These are phyloP conservation scores for Dissostichus mawsoni DNA, from an alignment of 2,113 vertebrate genomes.

Conservation along the genomic window DNA sequence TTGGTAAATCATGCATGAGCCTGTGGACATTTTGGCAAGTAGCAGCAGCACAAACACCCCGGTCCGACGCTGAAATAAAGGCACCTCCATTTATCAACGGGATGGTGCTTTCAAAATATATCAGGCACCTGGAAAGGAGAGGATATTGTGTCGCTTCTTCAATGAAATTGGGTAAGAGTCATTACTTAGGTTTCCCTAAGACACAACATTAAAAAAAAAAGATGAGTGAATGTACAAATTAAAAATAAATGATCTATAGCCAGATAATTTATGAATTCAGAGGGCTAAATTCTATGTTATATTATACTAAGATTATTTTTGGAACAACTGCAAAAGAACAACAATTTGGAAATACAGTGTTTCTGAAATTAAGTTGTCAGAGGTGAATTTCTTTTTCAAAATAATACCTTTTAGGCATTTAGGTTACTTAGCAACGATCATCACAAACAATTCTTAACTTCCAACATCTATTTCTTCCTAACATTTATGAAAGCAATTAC, in stretches of 20 bases:
- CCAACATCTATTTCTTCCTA: background rate
- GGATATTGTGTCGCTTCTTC: constrained; percentile 14
- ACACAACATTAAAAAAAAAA: background rate
- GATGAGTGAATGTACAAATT: background rate
- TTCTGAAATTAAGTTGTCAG: background rate
- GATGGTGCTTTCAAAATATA: constrained; percentile 29
- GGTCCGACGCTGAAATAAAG: constrained; percentile 54
- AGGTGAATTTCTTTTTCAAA: constrained; percentile 13
- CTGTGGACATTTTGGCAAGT: constrained; percentile 67
- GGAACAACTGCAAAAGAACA: background rate
- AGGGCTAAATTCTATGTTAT: background rate
- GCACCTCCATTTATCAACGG: constrained; percentile 44
- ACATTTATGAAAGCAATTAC: background rate
- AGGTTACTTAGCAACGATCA: too few species aligned
- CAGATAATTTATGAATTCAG: background rate
- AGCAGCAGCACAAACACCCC: constrained; percentile 60
- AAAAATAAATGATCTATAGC: background rate
- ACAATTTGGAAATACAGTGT: background rate
- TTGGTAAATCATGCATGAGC: constrained; percentile 76
- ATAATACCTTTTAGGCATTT: background rate
- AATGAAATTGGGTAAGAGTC: constrained; percentile 21
- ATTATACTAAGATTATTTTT: background rate
- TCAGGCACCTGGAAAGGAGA: constrained; percentile 22
- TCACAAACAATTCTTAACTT: background rate
- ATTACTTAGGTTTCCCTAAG: background rate